Conservation (phyloP, 2,113 vertebrate species). For the Pseudopipra pipra region DNA sequence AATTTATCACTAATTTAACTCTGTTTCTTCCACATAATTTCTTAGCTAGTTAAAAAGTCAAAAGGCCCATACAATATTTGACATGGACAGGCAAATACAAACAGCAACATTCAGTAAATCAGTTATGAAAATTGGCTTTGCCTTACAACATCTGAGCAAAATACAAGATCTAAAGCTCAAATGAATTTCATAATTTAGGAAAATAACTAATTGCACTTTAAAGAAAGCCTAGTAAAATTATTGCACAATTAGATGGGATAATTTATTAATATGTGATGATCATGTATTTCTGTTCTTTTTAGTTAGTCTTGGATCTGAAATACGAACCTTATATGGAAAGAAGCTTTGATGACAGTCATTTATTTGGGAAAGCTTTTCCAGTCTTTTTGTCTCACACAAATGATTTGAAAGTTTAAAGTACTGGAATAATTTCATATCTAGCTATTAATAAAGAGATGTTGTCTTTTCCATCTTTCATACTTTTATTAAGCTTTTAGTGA, state of each 20-base stretch:
- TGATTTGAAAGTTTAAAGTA: background rate
- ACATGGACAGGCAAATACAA: background rate
- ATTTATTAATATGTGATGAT: conserved; percentile 26
- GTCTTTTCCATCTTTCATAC: background rate
- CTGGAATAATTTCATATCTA: background rate
- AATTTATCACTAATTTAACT: background rate
- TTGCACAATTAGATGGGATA: background rate
- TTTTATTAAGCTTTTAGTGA: background rate
- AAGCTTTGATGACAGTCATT: conserved; percentile 26
- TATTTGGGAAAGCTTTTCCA: conserved; percentile 38
- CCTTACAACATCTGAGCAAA: background rate
- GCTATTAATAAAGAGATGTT: background rate
- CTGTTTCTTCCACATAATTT: background rate
- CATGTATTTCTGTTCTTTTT: conserved; percentile 11
- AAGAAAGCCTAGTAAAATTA: conserved; percentile 23
- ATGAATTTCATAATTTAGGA: background rate
- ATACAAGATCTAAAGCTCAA: background rate
- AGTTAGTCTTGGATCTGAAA: conserved; percentile 23
- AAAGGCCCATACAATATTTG: background rate
- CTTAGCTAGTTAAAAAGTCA: background rate
- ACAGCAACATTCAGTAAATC: background rate
- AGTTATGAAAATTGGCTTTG: background rate
- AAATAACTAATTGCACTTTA: conserved; percentile 1
- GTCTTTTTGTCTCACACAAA: background rate
- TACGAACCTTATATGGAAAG: conserved; percentile 33